phyloP scores from a whole-genome alignment of 30 jellyfish, hydroid and myxozoan genomes.

The Phacellophora camtschatica region DNA sequence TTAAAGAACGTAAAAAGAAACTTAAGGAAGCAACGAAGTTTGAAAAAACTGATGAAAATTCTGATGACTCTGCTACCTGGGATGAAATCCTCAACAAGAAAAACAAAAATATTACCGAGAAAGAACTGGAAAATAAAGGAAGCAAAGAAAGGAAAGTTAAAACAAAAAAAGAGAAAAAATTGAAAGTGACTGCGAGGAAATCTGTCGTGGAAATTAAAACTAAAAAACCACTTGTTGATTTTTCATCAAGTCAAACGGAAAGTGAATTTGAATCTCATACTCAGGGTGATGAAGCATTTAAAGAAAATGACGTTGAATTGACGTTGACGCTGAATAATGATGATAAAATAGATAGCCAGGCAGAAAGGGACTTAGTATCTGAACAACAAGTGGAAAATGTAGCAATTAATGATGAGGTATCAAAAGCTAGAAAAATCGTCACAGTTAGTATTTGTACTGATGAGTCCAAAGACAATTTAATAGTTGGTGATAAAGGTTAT shows the following conservation, averaged over 20 bases:
- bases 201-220: constrained; percentile 30
- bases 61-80: background rate
- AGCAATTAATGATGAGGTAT: too few species aligned
- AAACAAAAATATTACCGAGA: background rate
- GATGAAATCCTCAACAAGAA: background rate
- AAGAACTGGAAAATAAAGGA: background rate
- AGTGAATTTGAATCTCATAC: constrained; percentile 32
- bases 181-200: background rate
- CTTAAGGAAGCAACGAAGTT: background rate
- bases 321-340: background rate
- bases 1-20: constrained; percentile 29
- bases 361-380: too few species aligned
- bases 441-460: too few species aligned
- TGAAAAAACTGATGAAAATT: constrained; percentile 1
- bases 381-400: too few species aligned
- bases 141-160: background rate
- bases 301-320: background rate
- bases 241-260: constrained; percentile 47
- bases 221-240: constrained; percentile 18
- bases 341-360: background rate
- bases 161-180: background rate
- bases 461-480: too few species aligned
- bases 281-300: too few species aligned
- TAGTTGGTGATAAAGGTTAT: too few species aligned
- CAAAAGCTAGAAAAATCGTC: too few species aligned